Evolutionary conservation across 1,140 invertebrate genomes (phyloP), one percentile per base, ranked within the genome.

Genomic region (Tetramorium parvispinum): DNA sequence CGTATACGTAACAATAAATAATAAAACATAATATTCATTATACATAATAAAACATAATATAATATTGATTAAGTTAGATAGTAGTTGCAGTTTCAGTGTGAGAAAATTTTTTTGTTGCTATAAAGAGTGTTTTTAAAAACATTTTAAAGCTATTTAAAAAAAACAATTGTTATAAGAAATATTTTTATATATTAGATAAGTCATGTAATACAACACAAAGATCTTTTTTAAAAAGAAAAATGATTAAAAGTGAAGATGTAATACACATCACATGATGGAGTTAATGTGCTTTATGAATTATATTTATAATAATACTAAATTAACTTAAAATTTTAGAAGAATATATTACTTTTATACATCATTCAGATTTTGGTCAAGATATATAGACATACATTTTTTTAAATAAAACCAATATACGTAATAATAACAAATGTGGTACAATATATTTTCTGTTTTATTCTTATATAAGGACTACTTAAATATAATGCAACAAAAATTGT

Each of bases 361-460:
- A 73, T 68, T 87, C 46, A 68, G 16, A 76, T 59, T 68, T 55
- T 82, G 46, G 55, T 43, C n/a, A 37, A 55, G 13, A 70, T 24
- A 32, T 32, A 32, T 32, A 70, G 18, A 77, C 55, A 65, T 63
- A 18, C 16, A 43, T 46, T 18, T 46, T 18, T 77, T 77, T n/a
- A 63, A 63, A 8, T 61, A 40, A 76, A 77, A 27, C 11, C 11
- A 27, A 1, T 16, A 32, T 53, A 10, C 32, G 4, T 16, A 61
- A 32, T 21, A 32, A 78, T 78, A 0, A 49, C 43, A 46, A 63
- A 83, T 43, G 11, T 40, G 53, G 7, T 57, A 43, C 32, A 32
- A 18, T 11, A n/a, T 75, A 75, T 55, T 40, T 75, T 21, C 3
- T 21, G 24, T 40, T 24, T 37, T 75, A 57, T 75, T 75, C 0